phyloP scores from a whole-genome alignment of 2,113 vertebrate genomes.

The Melospiza melodia region DNA sequence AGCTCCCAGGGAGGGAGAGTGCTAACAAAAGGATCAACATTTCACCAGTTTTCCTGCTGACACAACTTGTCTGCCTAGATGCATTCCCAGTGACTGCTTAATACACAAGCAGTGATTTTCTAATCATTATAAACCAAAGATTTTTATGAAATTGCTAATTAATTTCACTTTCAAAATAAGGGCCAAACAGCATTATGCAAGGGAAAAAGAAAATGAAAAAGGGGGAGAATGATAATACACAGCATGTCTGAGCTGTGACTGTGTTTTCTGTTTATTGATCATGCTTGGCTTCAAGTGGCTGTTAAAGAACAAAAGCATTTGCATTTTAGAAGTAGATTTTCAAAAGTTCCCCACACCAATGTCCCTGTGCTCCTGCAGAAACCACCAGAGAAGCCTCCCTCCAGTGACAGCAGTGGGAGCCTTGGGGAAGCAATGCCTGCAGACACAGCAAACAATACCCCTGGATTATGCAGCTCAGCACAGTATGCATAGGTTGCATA shows the following conservation, averaged over 20 bases:
- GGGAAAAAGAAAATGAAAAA: not conserved
- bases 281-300: not conserved
- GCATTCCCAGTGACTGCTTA: not conserved
- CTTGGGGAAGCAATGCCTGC: not conserved
- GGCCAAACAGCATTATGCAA: not conserved
- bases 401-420: not conserved
- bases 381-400: not conserved
- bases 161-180: not conserved
- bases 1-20: not conserved
- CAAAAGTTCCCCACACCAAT: not conserved
- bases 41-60: not conserved
- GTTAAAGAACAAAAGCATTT: conserved; percentile 1
- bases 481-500: not conserved
- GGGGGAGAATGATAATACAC: not conserved
- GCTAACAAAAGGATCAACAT: not conserved
- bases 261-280: not conserved
- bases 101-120: not conserved
- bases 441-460: rapidly evolving
- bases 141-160: not conserved
- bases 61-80: not conserved
- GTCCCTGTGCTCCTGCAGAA: not conserved
- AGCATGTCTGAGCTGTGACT: not conserved
- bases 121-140: not conserved
- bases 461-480: not conserved
- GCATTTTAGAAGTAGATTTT: conserved; percentile 19